These are phyloP conservation scores for Philopotamus ludificatus DNA, from an alignment of 1,140 invertebrate species.

Conservation along the genomic window DNA sequence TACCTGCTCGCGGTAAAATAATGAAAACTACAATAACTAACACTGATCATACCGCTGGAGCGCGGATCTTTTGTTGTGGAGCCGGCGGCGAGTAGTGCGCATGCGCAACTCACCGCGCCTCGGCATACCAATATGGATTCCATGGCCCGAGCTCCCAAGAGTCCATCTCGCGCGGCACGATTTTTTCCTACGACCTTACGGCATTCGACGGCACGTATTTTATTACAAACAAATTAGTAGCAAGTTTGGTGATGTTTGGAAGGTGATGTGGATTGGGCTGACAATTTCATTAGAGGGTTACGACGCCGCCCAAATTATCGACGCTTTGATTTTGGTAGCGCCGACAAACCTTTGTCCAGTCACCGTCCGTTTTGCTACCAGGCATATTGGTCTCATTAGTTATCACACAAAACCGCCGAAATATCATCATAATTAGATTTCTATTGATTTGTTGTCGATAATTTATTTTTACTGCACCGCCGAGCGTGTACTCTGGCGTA, in stretches of 20 bases:
- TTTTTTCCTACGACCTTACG: background rate
- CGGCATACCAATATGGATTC: no score
- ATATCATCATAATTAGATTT: constrained; percentile 8
- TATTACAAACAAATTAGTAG: constrained; percentile 21
- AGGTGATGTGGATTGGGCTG: constrained; percentile 32
- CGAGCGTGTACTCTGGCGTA: no score
- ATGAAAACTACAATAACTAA: background rate
- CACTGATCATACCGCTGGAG: background rate
- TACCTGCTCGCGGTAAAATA: background rate
- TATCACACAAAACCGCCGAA: constrained; percentile 3
- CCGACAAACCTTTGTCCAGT: constrained; percentile 7
- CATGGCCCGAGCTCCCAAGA: background rate
- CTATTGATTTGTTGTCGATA: constrained; percentile 12
- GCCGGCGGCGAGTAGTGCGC: no score
- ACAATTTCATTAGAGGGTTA: constrained; percentile 40
- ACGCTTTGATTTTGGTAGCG: constrained; percentile 7
- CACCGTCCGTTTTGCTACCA: background rate
- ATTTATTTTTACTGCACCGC: background rate
- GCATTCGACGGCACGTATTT: background rate
- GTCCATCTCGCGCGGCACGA: background rate
- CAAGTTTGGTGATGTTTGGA: constrained; percentile 12
- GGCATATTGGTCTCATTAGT: constrained; percentile 7
- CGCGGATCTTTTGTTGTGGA: background rate
- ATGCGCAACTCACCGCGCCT: no score
- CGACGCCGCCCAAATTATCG: constrained; percentile 14